Percentiles rank a stretch among this genome's conserved stretches.
phyloP scores from a whole-genome alignment of 1,140 invertebrate species.

The Tribolium madens region DNA sequence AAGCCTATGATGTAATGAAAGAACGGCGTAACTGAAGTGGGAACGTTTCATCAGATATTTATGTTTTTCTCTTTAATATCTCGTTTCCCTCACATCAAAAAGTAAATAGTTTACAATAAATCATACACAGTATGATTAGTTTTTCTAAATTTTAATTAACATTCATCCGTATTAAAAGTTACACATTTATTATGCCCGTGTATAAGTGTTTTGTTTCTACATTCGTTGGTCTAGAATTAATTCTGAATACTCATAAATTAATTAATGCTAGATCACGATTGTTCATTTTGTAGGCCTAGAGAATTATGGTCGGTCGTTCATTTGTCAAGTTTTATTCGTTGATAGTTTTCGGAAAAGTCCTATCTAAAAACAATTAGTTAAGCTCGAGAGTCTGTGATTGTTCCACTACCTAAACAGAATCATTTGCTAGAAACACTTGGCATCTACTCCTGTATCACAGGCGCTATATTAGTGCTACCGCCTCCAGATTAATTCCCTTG shows the following conservation, averaged over 20 bases:
- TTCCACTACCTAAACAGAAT: conserved; percentile 43
- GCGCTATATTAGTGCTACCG: conserved; percentile 30
- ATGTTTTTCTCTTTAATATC: neutral
- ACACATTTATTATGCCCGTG: conserved; percentile 23
- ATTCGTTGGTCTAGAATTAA: neutral
- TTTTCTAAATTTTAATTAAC: conserved; percentile 18
- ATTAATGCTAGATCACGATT: neutral
- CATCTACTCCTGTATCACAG: conserved; percentile 50
- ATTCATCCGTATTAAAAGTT: conserved; percentile 39
- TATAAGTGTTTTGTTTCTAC: conserved; percentile 21
- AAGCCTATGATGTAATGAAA: conserved; percentile 28
- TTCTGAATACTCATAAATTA: neutral
- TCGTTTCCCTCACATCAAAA: neutral
- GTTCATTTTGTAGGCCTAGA: conserved; percentile 19
- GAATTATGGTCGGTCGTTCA: conserved; percentile 38
- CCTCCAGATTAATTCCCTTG: conserved; percentile 1
- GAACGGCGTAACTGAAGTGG: conserved; percentile 34
- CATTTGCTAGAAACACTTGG: conserved; percentile 43
- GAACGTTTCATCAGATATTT: conserved; percentile 14
- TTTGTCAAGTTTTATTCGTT: conserved; percentile 30
- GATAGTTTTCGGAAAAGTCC: conserved; percentile 31
- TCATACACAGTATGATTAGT: conserved; percentile 42
- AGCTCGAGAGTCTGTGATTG: conserved; percentile 50
- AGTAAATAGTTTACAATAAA: conserved; percentile 23
- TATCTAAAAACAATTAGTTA: conserved; percentile 43